Base-by-base conservation (phyloP, 2,113 vertebrate species). In the Porphyrio hochstetteri region DNA sequence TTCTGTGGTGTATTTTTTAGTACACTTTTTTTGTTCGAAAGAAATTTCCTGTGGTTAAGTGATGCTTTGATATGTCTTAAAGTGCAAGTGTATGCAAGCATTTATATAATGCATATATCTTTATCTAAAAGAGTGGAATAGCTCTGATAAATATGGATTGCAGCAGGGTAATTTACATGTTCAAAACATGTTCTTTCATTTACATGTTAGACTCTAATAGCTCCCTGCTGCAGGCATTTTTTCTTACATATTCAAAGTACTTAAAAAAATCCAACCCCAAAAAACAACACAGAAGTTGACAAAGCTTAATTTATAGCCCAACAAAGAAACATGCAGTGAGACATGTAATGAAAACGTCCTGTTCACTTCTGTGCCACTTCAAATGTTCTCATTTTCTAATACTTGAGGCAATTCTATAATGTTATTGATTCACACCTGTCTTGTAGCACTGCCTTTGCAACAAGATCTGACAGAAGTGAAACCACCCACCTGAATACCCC, bases 141-240 rank as follows among this genome's bases (percentile, higher is more conserved):
- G 72, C 63, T 91, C 7, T 16, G 57, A 74, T 92, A 96, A 96
- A 96, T 92, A 85, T 90, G 86, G 82, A 93, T 97, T 93, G 59
- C 80, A 92, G 60, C 89, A 90, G 82, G 84, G 67, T 91, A 87
- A 94, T 82, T 94, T 97, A 81, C 71, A 53, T 94, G 92, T 86
- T 91, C 80, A 68, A 85, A 86, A 65, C 76, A 63, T 91, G 82
- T 93, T 93, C 56, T 92, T 33, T 86, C 68, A 76, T 86, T 92
- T 90, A 75, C 69, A 38, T 28, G 35, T 42, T 21, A 52, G 56
- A 63, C 36, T 77, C 63, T 53, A 92, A 23, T 42, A 38, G 64
- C 68, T 96, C 60, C 18, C 29, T 16, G 38, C 92, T 76, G 75
- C 55, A 77, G 94, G 88, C 61, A 4, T 64, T 87, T 87, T 86